phyloP scores from a whole-genome alignment of 2,797 vertebrate genomes.

The Cynodonichthys magdalenae region DNA sequence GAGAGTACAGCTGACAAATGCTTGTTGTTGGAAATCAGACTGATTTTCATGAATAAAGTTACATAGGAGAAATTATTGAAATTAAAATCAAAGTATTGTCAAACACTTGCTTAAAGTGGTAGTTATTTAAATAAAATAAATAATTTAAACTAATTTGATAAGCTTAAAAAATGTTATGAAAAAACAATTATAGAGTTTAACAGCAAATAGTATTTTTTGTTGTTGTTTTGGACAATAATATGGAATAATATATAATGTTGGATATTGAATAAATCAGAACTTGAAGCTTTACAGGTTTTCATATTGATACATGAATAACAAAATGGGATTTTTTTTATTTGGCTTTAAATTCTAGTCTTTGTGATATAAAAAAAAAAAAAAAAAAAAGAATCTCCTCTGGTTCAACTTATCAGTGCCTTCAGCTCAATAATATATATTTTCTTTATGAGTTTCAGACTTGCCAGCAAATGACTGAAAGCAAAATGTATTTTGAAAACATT shows the following conservation, averaged over 20 bases:
- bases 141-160: conserved; percentile 9
- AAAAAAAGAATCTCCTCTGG: conserved; percentile 12
- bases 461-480: conserved; percentile 30
- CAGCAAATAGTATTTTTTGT: conserved; percentile 6
- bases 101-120: background rate
- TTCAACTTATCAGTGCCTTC: conserved; percentile 18
- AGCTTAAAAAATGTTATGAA: background rate
- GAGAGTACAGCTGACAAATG: conserved; percentile 1
- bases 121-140: conserved; percentile 11
- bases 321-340: conserved; percentile 12
- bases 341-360: conserved; percentile 23
- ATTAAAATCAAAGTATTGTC: background rate
- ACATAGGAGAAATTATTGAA: background rate
- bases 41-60: background rate
- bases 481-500: conserved; percentile 39
- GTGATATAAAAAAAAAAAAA: conserved; percentile 10
- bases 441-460: conserved; percentile 34
- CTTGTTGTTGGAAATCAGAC: background rate
- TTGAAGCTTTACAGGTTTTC: conserved; percentile 22
- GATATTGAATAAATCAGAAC: background rate
- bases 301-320: conserved; percentile 27
- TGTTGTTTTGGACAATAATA: conserved; percentile 22
- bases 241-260: background rate
- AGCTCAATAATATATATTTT: conserved; percentile 20
- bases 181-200: conserved; percentile 12